Evolutionary conservation across 2,888 invertebrate species (phyloP).

Genomic region (Barypeithes pellucidus): DNA sequence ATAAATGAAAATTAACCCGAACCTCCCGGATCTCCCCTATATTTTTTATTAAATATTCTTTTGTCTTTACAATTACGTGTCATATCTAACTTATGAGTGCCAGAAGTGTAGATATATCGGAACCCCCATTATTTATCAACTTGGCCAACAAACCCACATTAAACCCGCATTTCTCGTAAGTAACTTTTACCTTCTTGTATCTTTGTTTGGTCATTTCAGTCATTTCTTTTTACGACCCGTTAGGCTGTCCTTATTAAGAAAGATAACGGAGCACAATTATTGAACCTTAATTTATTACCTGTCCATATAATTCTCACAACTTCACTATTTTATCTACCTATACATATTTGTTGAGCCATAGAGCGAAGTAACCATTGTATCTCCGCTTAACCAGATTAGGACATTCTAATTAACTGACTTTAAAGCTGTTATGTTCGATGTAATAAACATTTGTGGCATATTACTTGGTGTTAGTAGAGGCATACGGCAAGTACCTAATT

Average conservation of each 20-base stretch:
- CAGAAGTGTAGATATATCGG: no score
- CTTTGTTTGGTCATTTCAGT: constrained; percentile 1
- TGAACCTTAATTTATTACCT: constrained; percentile 6
- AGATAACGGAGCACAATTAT: constrained; percentile 11
- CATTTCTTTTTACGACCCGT: neutral
- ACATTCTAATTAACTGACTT: constrained; percentile 2
- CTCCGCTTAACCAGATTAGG: constrained; percentile 9
- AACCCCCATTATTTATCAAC: no score
- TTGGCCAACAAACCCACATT: no score
- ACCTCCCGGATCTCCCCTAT: no score
- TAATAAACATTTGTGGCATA: constrained; percentile 17
- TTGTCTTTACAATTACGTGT: no score
- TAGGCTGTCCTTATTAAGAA: neutral
- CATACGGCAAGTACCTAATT: constrained; percentile 13
- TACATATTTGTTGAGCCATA: constrained; percentile 7
- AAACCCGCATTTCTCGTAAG: no score
- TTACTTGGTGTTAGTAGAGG: neutral
- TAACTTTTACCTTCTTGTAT: constrained; percentile 1
- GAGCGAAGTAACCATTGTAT: neutral
- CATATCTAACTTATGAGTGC: no score
- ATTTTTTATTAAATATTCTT: no score
- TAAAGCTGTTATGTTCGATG: constrained; percentile 5
- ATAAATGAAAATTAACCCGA: no score
- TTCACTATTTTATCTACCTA: neutral
- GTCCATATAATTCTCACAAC: constrained; percentile 7